A percentile compares a stretch with the other conserved stretches of the same genome.
Conservation (phyloP, 2,888 invertebrate genomes). For the Portevinia maculata region DNA sequence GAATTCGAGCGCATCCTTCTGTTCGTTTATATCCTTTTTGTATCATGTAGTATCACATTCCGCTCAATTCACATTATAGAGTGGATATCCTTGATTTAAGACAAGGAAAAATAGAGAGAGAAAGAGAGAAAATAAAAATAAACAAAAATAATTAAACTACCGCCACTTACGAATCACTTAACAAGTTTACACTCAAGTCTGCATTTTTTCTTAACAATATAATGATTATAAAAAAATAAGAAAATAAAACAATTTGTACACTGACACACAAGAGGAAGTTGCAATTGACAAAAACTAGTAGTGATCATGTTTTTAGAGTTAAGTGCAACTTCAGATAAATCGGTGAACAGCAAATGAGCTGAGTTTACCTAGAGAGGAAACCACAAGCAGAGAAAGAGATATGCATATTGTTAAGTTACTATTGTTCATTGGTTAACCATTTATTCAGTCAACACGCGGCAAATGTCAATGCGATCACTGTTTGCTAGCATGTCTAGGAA, state of each 20-base stretch:
- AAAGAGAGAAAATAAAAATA: conserved; percentile 62
- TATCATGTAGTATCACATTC: conserved; percentile 43
- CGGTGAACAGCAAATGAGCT: no score
- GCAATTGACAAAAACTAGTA: not conserved
- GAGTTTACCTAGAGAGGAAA: no score
- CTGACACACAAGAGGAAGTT: not conserved
- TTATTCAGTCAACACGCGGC: no score
- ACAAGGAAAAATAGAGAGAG: conserved; percentile 60
- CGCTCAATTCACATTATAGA: conserved; percentile 40
- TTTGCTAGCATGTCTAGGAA: no score
- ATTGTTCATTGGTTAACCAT: no score
- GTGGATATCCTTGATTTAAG: conserved; percentile 52
- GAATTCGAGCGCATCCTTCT: conserved; percentile 54
- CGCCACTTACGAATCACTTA: conserved; percentile 40
- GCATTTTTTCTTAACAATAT: not conserved
- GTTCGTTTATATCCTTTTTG: conserved; percentile 36
- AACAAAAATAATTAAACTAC: conserved; percentile 57
- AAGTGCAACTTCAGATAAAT: no score
- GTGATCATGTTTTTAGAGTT: not conserved
- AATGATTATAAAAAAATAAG: not conserved
- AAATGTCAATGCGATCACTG: no score
- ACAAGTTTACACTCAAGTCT: conserved; percentile 47
- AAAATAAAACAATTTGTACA: conserved; percentile 1
- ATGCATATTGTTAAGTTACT: no score
- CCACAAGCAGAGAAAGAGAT: no score